Evolutionary conservation across 2,888 invertebrate genomes (phyloP).

Genomic region (Chironomus tentans): DNA sequence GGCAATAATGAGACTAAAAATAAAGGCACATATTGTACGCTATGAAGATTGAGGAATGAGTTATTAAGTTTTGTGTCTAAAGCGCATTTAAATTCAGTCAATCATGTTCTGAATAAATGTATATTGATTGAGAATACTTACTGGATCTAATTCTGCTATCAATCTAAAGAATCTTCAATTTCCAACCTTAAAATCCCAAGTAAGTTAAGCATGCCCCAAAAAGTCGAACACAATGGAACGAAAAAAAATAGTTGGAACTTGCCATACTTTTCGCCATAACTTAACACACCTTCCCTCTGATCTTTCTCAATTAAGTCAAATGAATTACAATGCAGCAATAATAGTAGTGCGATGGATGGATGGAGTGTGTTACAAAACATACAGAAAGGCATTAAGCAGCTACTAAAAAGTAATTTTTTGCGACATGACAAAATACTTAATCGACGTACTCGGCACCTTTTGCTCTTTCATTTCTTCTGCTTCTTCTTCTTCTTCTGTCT

Average conservation of each 20-base stretch:
- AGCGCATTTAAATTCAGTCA: too few species aligned
- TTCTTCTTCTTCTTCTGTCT: neutral
- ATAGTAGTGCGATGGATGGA: neutral
- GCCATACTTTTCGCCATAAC: neutral
- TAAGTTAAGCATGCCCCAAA: neutral
- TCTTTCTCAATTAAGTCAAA: constrained; percentile 3
- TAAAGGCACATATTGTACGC: too few species aligned
- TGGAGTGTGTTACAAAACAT: neutral
- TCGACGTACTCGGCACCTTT: neutral
- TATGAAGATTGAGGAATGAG: too few species aligned
- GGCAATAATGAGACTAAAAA: too few species aligned
- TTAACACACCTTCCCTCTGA: constrained; percentile 1
- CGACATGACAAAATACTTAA: neutral
- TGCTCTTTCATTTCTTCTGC: neutral
- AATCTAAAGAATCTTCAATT: too few species aligned
- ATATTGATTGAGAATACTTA: too few species aligned
- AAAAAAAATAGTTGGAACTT: neutral
- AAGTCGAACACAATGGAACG: neutral
- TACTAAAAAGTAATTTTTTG: neutral
- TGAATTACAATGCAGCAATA: neutral
- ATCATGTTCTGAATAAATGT: too few species aligned
- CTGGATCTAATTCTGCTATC: too few species aligned
- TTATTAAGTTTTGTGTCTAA: too few species aligned
- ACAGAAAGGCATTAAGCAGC: neutral
- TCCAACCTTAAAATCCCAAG: too few species aligned